Evolutionary conservation across 2,797 vertebrate genomes (phyloP).

Genomic region (Cuniculus paca): DNA sequence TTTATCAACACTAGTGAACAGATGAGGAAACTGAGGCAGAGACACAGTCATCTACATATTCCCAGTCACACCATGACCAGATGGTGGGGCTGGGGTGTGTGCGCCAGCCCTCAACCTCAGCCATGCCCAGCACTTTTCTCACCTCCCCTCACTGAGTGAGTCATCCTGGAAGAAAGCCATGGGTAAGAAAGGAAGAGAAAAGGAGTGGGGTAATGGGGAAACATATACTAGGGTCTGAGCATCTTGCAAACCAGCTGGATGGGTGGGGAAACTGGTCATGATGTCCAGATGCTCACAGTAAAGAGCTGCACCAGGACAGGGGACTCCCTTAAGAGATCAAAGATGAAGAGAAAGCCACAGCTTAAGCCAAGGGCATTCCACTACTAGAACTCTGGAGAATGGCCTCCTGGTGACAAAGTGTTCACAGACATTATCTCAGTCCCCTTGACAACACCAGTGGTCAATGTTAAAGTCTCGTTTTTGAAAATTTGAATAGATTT

Average conservation of each 20-base stretch:
- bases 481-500: not conserved
- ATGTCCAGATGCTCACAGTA: not conserved
- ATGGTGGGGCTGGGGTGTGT: not conserved
- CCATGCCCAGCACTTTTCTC: fast-evolving
- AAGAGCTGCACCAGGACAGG: not conserved
- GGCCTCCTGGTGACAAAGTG: not conserved
- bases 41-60: not conserved
- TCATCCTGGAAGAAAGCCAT: not conserved
- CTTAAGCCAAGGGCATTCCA: too few species aligned
- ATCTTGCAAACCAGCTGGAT: not conserved
- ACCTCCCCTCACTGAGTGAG: fast-evolving
- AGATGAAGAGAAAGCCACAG: not conserved
- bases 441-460: not conserved
- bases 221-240: not conserved
- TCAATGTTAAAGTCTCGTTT: not conserved
- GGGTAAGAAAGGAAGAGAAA: not conserved
- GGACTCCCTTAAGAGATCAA: not conserved
- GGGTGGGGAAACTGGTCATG: not conserved
- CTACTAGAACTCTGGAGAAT: too few species aligned
- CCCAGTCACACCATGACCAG: not conserved
- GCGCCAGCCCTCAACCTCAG: too few species aligned
- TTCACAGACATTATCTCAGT: not conserved
- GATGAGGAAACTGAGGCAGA: slow-evolving; percentile 38
- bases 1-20: not conserved
- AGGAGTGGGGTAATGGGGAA: not conserved